Evolutionary conservation across 2,797 vertebrate genomes (phyloP).

Genomic region (Gouania willdenowi): DNA sequence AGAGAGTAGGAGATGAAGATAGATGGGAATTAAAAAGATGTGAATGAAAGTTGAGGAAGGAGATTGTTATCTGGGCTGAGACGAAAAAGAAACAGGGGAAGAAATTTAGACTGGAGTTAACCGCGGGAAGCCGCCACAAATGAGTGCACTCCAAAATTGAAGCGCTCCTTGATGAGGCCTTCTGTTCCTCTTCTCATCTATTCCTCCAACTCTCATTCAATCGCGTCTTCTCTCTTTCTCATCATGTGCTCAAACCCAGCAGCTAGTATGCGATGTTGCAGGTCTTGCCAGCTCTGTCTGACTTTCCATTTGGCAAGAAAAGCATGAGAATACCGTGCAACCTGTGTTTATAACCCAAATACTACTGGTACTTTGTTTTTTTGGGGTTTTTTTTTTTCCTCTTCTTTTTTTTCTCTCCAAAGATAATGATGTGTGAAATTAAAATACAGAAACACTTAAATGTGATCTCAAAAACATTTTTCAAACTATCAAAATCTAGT

Average conservation of each 20-base stretch:
- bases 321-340: conserved; percentile 14
- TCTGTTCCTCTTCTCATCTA: conserved; percentile 48
- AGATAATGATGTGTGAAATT: conserved; percentile 16
- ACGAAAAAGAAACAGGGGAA: conserved; percentile 4
- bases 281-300: conserved; percentile 60
- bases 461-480: no score
- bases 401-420: no score
- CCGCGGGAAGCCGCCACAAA: conserved; percentile 46
- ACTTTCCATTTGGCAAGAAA: conserved; percentile 52
- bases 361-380: conserved; percentile 5
- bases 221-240: conserved; percentile 20
- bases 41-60: conserved; percentile 27
- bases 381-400: no score
- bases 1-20: conserved; percentile 8
- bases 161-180: conserved; percentile 59
- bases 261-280: conserved; percentile 55
- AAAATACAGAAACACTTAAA: no score
- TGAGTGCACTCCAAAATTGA: conserved; percentile 57
- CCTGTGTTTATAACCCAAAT: conserved; percentile 39
- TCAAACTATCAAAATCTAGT: no score
- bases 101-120: conserved; percentile 14
- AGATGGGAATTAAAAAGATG: conserved; percentile 11
- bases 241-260: conserved; percentile 18
- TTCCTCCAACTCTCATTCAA: conserved; percentile 38
- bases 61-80: conserved; percentile 17